Percentiles rank a stretch among this genome's conserved stretches.
Conservation (phyloP, 2,888 invertebrate genomes). For the Caenorhabditis zanzibari region DNA sequence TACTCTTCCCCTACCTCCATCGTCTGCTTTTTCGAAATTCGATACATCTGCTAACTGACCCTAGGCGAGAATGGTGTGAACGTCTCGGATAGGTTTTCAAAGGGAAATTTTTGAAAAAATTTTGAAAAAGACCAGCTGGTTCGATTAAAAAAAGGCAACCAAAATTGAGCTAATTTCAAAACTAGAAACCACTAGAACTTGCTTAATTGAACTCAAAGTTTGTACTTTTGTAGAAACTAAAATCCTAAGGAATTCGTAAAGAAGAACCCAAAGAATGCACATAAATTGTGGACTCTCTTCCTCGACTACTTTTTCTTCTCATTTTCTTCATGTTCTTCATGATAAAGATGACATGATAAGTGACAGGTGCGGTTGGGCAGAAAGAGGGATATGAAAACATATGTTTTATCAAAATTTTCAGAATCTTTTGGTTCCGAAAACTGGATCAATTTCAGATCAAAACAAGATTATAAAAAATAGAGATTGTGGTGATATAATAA, state of each 20-base stretch:
- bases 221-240: too few relatives aligned
- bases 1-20: too few relatives aligned
- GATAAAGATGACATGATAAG: conserved; percentile 56
- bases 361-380: conserved; percentile 52
- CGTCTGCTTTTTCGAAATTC: conserved; percentile 10
- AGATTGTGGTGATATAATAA: conserved; percentile 2
- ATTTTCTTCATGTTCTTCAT: conserved; percentile 9
- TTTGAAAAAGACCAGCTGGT: too few relatives aligned
- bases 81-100: background rate
- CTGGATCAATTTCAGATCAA: background rate
- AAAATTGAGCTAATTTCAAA: too few relatives aligned
- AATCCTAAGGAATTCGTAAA: too few relatives aligned
- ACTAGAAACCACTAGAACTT: too few relatives aligned
- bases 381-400: background rate
- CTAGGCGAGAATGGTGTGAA: conserved; percentile 14
- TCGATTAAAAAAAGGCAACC: too few relatives aligned
- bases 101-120: too few relatives aligned
- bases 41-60: conserved; percentile 11
- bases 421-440: background rate
- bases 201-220: too few relatives aligned
- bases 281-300: conserved; percentile 52
- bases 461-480: background rate
- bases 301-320: background rate
- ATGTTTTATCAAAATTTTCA: background rate
- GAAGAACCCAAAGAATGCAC: conserved; percentile 44